These are phyloP conservation scores for Alosa alosa DNA, from an alignment of 2,113 vertebrate species.

Conservation along the genomic window DNA sequence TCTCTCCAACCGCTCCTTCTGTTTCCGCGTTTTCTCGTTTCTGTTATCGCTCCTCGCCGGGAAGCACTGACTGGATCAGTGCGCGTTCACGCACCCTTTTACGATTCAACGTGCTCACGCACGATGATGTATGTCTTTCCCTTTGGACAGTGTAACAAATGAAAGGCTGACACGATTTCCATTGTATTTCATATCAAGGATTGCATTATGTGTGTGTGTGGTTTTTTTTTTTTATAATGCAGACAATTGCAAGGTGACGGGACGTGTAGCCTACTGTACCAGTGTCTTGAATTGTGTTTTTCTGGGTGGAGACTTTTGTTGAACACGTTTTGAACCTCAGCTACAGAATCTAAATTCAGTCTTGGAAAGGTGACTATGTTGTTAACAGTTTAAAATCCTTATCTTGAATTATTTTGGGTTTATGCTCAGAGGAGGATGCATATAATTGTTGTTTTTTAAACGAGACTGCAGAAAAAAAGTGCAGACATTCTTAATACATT, in stretches of 20 bases:
- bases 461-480: too few relatives aligned
- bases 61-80: constrained; percentile 24
- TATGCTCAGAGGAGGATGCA: too few relatives aligned
- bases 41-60: constrained; percentile 40
- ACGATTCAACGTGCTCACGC: constrained; percentile 53
- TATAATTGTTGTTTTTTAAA: too few relatives aligned
- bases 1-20: constrained; percentile 45
- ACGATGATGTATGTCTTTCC: constrained; percentile 24
- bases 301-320: not conserved
- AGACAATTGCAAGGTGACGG: not conserved
- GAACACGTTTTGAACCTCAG: not conserved
- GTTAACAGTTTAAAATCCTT: too few relatives aligned
- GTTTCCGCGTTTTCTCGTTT: constrained; percentile 55
- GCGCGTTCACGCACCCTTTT: constrained; percentile 33
- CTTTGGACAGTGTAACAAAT: constrained; percentile 26
- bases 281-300: not conserved
- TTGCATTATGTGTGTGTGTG: not conserved
- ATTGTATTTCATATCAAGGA: not conserved
- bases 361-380: not conserved
- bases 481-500: too few relatives aligned
- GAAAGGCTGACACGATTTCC: not conserved
- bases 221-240: not conserved
- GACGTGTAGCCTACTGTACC: not conserved
- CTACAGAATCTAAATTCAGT: not conserved
- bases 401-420: too few relatives aligned